Base-by-base conservation (phyloP, 2,113 vertebrate genomes). In the Thryonomys swinderianus region DNA sequence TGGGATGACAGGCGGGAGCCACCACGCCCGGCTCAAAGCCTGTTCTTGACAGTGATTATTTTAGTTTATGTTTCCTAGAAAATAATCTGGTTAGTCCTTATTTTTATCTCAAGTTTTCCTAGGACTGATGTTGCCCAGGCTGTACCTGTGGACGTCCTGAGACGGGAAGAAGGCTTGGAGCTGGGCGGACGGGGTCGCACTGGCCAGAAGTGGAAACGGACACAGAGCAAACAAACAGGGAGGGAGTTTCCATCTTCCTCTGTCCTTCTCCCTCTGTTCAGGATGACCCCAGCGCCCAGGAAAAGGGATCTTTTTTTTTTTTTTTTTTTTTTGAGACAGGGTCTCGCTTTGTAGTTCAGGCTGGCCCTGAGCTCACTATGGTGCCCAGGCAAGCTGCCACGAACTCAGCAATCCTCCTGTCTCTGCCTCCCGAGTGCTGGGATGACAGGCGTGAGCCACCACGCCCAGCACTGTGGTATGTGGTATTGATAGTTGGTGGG, bases 201-300 rank as follows among this genome's bases (percentile, higher is more conserved):
- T 8, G 23, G 5, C 27, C 42, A 64, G 71, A 51, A 42, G 37
- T 18, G 40, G 84, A 91, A 82, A 53, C 25, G 20, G 45, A 23
- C n/a, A 1, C 3, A 0, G 40, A 17, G 9, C 55, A 32, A 59
- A 59, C 59, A 17, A 13, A 16, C 0, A 51, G 27, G 4, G 7
- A n/a, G 37, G 32, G 9, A 13, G 1, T 40, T 71, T 81, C 0
- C 0, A 6, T n/a, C 34, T 82, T 64, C 32, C 45, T 83, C 13
- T 27, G 7, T 61, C 11, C 7, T 13, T 25, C 7, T 48, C 45
- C 55, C 17, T 3, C 40, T 5, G 3, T 30, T 17, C 0, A 0
- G 51, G 42, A 27, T 5, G 2, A 0, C 27, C 13, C 84, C 30
- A 37, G 53, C 14, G 13, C 6, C 14, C 3, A 8, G 57, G 34